Base-by-base conservation (phyloP, 2,113 vertebrate genomes). In the Rynchops niger region DNA sequence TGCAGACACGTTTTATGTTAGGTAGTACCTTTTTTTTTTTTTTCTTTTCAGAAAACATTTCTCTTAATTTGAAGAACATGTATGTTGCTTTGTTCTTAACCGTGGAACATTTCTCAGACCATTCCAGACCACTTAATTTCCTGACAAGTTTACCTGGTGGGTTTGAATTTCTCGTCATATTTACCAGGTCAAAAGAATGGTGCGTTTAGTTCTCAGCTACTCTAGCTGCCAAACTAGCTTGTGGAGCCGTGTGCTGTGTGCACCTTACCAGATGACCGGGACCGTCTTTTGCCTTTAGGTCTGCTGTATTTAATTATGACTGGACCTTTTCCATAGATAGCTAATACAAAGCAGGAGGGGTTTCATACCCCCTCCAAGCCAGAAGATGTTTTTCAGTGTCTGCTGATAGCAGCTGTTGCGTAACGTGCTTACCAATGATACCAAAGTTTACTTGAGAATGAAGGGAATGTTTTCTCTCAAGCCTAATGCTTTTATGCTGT, bases 51-150 rank as follows among this genome's bases (percentile, higher is more conserved):
- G 80, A 79, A 49, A 93, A 8, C 9, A 15, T 56, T 88, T 62
- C 9, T 95, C 55, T 90, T 78, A 49, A 90, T 88, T 96, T 69
- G 71, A 90, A 94, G 70, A 92, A 29, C 63, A 25, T 43, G 34
- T 56, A 26, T 77, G 26, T 78, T 90, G 63, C 67, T 96, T 59
- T 92, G 43, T 86, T 89, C 49, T 82, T 88, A 86, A 42, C 69
- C 45, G 10, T 3, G 52, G n/a, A 69, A 56, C 43, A 27, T 92
- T 93, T 95, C 72, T 93, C 67, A 92, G 58, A 42, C 47, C 18
- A 50, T 71, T 78, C 53, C 42, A 94, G 63, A 81, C 49, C 52
- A 26, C 83, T 86, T 82, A 69, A 88, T 93, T 97, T 96, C 92
- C 96, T 95, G 58, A 69, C 52, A 58, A 42, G 36, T 91, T 85